Evolutionary conservation across 2,113 vertebrate species (phyloP).

Genomic region (Epinephelus moara): DNA sequence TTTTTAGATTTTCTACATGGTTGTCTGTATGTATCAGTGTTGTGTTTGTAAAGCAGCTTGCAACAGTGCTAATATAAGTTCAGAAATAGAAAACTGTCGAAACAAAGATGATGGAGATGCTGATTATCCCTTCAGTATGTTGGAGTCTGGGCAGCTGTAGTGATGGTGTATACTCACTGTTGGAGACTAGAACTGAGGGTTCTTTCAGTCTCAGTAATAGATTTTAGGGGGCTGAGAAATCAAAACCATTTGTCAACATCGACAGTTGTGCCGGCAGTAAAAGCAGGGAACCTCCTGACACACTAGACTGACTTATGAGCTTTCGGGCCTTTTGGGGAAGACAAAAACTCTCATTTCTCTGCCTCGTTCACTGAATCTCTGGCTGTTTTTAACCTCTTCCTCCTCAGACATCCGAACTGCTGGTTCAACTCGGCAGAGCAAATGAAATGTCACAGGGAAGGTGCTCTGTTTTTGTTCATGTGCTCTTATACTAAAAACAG

Average conservation of each 20-base stretch:
- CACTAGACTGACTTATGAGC: conserved; percentile 65
- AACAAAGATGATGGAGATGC: conserved; percentile 21
- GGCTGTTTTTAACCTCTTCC: conserved; percentile 33
- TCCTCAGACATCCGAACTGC: background rate
- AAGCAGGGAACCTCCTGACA: conserved; percentile 48
- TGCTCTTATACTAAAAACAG: background rate
- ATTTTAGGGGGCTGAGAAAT: conserved; percentile 56
- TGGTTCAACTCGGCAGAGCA: background rate
- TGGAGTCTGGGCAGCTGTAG: conserved; percentile 12
- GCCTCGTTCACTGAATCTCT: conserved; percentile 18
- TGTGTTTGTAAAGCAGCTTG: background rate
- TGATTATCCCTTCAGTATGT: background rate
- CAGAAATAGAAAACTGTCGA: background rate
- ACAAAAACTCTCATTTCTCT: conserved; percentile 27
- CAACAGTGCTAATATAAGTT: background rate
- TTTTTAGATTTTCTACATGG: background rate
- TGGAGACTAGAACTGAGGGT: conserved; percentile 10
- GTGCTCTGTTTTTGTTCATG: background rate
- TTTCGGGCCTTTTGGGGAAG: conserved; percentile 39
- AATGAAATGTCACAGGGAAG: conserved; percentile 13
- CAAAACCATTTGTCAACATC: conserved; percentile 69
- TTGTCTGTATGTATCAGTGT: background rate
- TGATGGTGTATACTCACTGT: conserved; percentile 8
- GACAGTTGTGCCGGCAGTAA: conserved; percentile 58
- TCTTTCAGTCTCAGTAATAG: conserved; percentile 46